These are phyloP conservation scores for Pedicia rivosa DNA, from an alignment of 2,888 invertebrate genomes.

Conservation along the genomic window DNA sequence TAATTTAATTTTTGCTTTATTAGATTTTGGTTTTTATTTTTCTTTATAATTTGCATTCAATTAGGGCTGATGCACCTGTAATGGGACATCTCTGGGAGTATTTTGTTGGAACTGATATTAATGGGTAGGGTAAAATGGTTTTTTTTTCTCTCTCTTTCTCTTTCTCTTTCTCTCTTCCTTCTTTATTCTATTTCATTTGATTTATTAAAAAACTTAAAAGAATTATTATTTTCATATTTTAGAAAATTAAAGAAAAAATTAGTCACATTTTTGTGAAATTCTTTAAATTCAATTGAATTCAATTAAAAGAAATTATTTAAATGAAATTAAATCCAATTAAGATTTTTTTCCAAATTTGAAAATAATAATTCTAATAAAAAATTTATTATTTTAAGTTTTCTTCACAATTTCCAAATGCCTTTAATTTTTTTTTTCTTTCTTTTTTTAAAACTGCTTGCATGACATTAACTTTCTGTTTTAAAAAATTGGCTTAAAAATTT, in stretches of 20 bases:
- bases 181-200: too few species aligned
- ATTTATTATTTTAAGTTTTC: too few species aligned
- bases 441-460: too few species aligned
- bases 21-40: constrained; percentile 12
- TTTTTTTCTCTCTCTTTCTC: constrained; percentile 15
- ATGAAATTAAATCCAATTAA: too few species aligned
- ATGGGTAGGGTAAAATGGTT: constrained; percentile 68
- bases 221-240: background rate
- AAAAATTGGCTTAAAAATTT: too few species aligned
- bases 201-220: too few species aligned
- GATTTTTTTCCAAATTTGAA: too few species aligned
- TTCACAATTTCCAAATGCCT: constrained; percentile 30
- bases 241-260: background rate
- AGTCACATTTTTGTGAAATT: constrained; percentile 2
- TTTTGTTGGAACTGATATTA: constrained; percentile 58
- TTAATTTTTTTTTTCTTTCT: constrained; percentile 17
- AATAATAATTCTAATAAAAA: too few species aligned
- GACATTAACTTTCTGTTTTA: too few species aligned
- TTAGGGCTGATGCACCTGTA: constrained; percentile 95
- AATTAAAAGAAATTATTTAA: too few species aligned
- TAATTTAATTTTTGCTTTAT: too few species aligned
- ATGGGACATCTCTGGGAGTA: constrained; percentile 93
- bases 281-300: too few species aligned
- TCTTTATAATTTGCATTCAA: constrained; percentile 11
- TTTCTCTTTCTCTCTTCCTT: constrained; percentile 9